Conservation (phyloP, 2,797 vertebrate genomes). For the Amblyraja radiata region DNA sequence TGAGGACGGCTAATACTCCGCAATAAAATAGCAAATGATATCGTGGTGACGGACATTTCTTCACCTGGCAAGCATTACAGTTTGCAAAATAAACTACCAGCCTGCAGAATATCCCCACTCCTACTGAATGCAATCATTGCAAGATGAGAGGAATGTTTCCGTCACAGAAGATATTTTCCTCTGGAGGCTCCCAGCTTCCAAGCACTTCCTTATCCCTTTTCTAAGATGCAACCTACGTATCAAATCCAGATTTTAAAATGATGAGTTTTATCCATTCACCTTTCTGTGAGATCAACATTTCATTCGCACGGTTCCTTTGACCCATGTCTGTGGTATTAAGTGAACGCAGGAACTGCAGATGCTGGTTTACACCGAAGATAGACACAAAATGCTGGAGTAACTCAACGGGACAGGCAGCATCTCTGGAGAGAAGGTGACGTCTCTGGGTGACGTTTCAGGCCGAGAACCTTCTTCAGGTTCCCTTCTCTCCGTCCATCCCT, state of each 20-base stretch:
- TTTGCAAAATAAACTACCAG: not conserved
- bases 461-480: no score
- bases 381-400: no score
- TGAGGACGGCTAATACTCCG: not conserved
- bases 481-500: no score
- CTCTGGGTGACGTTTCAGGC: no score
- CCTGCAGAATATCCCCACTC: not conserved
- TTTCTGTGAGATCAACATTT: not conserved
- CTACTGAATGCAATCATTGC: not conserved
- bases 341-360: no score
- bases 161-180: not conserved
- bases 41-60: not conserved
- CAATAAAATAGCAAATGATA: slow-evolving; percentile 19
- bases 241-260: not conserved
- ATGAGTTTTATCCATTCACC: no score
- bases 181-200: not conserved
- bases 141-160: not conserved
- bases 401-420: no score
- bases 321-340: not conserved
- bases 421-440: no score
- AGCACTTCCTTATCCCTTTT: not conserved
- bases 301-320: not conserved
- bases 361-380: no score
- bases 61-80: not conserved
- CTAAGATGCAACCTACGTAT: not conserved